Evolutionary conservation across 2,797 vertebrate genomes (phyloP).

Genomic region (Potorous gilbertii): DNA sequence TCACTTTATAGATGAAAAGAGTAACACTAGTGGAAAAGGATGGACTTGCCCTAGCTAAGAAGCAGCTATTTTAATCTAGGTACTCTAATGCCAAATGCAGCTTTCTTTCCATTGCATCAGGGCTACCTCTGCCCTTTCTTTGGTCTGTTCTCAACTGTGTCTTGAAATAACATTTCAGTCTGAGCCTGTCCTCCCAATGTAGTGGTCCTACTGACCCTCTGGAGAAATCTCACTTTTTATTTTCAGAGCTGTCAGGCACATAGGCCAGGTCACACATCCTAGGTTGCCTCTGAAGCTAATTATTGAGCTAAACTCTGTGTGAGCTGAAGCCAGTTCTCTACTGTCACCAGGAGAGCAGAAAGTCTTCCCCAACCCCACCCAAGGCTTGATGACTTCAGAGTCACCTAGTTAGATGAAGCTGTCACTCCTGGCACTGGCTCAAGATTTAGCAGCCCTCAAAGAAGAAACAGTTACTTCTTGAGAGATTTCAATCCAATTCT

Average conservation of each 20-base stretch:
- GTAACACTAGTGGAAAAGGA: background rate
- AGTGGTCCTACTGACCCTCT: background rate
- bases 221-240: background rate
- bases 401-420: conserved; percentile 7
- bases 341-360: background rate
- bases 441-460: conserved; percentile 19
- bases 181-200: background rate
- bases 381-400: background rate
- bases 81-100: background rate
- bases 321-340: background rate
- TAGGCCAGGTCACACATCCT: background rate
- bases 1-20: background rate
- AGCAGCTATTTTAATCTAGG: background rate
- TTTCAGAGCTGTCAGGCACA: background rate
- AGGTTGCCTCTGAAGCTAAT: background rate
- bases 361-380: background rate
- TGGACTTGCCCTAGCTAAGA: background rate
- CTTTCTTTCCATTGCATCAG: background rate
- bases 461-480: background rate
- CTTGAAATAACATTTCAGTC: background rate
- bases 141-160: background rate
- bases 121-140: background rate
- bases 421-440: conserved; percentile 17
- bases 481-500: background rate
- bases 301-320: background rate